phyloP scores from a whole-genome alignment of 2,797 vertebrate genomes.

The Momotus momota region DNA sequence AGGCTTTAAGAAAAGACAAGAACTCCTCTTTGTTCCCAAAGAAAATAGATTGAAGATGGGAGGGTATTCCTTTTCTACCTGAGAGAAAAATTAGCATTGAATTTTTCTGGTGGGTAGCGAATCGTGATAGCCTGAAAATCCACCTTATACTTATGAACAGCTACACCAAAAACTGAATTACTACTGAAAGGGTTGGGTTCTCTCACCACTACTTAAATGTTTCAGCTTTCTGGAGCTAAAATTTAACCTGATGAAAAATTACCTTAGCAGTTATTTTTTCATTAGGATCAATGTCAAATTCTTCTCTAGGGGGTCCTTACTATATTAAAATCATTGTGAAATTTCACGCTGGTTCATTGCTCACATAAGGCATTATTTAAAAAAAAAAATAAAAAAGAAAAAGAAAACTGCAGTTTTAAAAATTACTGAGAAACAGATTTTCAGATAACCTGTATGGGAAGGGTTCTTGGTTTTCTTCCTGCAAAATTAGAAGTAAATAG shows the following conservation, averaged over 20 bases:
- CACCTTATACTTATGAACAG: neutral
- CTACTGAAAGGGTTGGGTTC: neutral
- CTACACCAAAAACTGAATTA: neutral
- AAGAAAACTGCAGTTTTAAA: neutral
- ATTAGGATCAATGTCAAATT: neutral
- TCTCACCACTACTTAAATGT: neutral
- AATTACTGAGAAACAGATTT: neutral
- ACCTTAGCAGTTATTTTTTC: neutral
- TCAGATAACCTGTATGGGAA: neutral
- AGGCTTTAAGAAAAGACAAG: neutral
- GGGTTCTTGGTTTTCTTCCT: neutral
- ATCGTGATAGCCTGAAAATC: neutral
- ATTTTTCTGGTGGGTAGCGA: neutral
- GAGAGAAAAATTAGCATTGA: neutral
- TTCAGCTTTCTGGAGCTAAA: neutral
- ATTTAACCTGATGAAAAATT: neutral
- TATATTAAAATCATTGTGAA: neutral
- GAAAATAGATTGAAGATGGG: neutral
- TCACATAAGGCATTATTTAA: neutral
- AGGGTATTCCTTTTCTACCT: neutral
- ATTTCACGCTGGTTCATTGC: neutral
- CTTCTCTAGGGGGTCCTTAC: neutral
- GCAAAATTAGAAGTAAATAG: neutral
- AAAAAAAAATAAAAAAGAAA: neutral
- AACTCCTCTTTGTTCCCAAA: neutral